Percentiles rank a stretch among this genome's conserved stretches.
These are phyloP conservation scores for Chironomus tepperi DNA, from an alignment of 1,140 invertebrate species.

Conservation along the genomic window DNA sequence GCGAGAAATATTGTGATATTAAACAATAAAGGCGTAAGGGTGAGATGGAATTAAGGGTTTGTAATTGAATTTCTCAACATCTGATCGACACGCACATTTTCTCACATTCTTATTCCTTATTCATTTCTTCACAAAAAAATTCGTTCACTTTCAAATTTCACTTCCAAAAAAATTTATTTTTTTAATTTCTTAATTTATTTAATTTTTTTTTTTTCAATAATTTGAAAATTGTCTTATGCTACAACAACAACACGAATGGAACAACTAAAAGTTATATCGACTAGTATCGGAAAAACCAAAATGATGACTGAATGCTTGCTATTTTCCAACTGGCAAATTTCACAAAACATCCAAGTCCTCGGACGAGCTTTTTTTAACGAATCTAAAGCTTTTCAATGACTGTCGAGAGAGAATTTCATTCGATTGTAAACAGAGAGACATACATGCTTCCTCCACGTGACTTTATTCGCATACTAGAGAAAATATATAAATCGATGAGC, in stretches of 20 bases:
- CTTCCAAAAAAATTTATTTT: neutral
- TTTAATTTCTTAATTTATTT: too few relatives aligned
- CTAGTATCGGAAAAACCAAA: constrained; percentile 15
- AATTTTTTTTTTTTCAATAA: too few relatives aligned
- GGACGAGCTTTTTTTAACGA: neutral
- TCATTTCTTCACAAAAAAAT: too few relatives aligned
- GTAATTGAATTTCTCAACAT: too few relatives aligned
- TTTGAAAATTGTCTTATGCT: neutral
- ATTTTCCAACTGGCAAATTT: neutral
- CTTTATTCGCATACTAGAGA: neutral
- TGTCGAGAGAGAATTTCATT: neutral
- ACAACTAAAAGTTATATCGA: constrained; percentile 21
- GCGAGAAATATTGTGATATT: neutral
- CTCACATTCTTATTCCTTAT: too few relatives aligned
- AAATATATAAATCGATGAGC: neutral
- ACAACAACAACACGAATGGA: constrained; percentile 15
- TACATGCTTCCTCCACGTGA: neutral
- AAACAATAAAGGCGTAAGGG: too few relatives aligned
- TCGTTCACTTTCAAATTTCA: neutral
- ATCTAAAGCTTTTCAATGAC: neutral
- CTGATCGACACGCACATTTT: too few relatives aligned
- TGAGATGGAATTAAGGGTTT: too few relatives aligned
- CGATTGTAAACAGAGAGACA: constrained; percentile 13
- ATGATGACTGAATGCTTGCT: constrained; percentile 19
- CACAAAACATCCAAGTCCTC: neutral